Base-by-base conservation (phyloP, 2,113 vertebrate species). In the Chaetodon trifascialis region DNA sequence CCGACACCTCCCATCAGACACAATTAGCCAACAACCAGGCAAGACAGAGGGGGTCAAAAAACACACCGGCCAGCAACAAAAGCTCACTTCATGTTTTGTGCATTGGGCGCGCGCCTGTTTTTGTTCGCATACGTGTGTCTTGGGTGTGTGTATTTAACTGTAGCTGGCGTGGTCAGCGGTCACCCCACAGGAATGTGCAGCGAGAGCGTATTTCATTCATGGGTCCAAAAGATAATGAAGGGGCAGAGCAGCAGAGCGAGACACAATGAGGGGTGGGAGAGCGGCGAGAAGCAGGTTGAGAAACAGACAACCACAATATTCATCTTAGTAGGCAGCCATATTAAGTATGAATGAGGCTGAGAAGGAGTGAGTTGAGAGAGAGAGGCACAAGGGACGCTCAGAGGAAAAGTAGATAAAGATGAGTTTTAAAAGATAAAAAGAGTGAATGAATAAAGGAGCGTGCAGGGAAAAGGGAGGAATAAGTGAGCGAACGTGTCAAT, bases 171-270 rank as follows among this genome's bases (percentile, higher is more conserved):
- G 84, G 85, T 91, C 91, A 89, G 88, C 16, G 83, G 86, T 91
- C 90, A 91, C 86, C 87, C 90, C 73, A 54, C 84, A 94, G 91
- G 91, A 93, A 93, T 94, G 92, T 94, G 93, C 92, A 86, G 84
- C 30, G 68, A 74, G 88, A 80, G 90, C 79, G 76, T 11, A 85
- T 91, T 93, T 92, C 91, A 94, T 94, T 94, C 93, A 94, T 40
- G 68, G 80, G 82, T 65, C 85, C 79, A 67, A 66, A 83, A 92
- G 76, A 89, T 90, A 93, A 92, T 88, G 91, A 92, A 79, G 85
- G 86, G 77, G 72, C 79, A 63, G 90, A 81, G 90, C 86, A 76
- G 88, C 89, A 49, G 85, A 90, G 89, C 87, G 83, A 90, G 86
- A 92, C 89, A 91, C 88, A 87, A 87, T 77, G 86, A 88, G 82